Evolutionary conservation across 2,113 vertebrate species (phyloP), one percentile per base, ranked within the genome.

Genomic region (Psittacus erithacus): DNA sequence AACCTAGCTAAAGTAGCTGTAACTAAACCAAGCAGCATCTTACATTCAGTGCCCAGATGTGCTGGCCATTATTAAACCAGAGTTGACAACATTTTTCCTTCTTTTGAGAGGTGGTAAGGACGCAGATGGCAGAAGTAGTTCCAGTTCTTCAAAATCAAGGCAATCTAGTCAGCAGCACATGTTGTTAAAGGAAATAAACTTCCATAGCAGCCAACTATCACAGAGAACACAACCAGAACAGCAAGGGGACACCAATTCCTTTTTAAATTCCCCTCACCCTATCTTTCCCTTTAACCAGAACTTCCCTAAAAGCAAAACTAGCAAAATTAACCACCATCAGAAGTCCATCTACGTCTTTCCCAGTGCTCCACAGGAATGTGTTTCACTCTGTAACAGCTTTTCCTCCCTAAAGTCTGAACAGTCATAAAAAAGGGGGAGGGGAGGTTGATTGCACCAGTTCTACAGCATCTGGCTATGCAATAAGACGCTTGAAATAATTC

Each of bases 401-500:
- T 93, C 62, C 83, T 96, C 88, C 88, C 88, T 70, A 15, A 86
- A 96, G 86, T 91, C 88, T 86, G 87, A 91, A 74, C 16, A 35
- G 65, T 39, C 85, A 49, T 94, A 90, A 96, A 94, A 92, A 87
- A 10, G 90, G 90, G 93, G 91, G 93, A 96, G 62, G 93, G 86
- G 80, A 84, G 60, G 91, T 31, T 89, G 92, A 92, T 7, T 87
- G 92, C 86, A 89, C 13, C 63, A 82, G 77, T 89, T 91, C 84
- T 96, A 82, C 86, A 92, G 90, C 95, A 97, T 96, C 92, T 97
- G 96, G 94, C 95, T 88, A 95, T 89, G 94, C 92, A 95, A 92
- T 93, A 93, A 96, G 95, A 97, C 63, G 89, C 96, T 88, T 77
- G 92, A 94, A 97, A 95, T 93, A 53, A 95, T 97, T 96, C 93